phyloP scores from a whole-genome alignment of 23 tunicate genomes.

The Phallusia fumigata region DNA sequence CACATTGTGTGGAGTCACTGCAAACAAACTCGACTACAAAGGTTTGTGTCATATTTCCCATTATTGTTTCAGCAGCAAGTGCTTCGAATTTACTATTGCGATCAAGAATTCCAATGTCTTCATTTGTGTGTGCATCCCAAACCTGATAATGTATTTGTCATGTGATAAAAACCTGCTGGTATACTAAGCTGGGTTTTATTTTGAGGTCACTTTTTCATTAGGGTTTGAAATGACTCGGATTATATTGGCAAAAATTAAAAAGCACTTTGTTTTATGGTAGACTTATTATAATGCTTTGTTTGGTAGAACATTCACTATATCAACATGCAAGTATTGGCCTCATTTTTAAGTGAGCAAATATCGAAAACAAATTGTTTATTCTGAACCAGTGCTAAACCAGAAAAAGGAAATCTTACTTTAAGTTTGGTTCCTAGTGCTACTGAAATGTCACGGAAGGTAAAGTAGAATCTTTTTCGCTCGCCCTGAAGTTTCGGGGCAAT shows the following conservation, averaged over 20 bases:
- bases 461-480: conserved; percentile 31
- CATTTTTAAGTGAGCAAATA: no score
- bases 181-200: no score
- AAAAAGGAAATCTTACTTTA: no score
- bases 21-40: conserved; percentile 16
- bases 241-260: no score
- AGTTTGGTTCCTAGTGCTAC: background rate
- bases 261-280: no score
- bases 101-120: background rate
- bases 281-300: no score
- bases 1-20: background rate
- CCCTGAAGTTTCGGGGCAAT: conserved; percentile 15
- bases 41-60: background rate
- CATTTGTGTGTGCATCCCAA: conserved; percentile 3
- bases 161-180: background rate
- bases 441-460: conserved; percentile 26
- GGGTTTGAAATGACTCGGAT: no score
- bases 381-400: no score
- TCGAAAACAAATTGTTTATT: no score
- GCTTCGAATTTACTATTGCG: background rate
- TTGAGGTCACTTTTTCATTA: no score
- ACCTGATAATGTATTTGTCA: background rate
- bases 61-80: background rate
- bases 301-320: no score
- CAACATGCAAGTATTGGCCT: no score